Percentiles rank a stretch among this genome's conserved stretches.
Evolutionary conservation across 23 tunicate species (phyloP).

Genomic region (Aplidium turbinatum): DNA sequence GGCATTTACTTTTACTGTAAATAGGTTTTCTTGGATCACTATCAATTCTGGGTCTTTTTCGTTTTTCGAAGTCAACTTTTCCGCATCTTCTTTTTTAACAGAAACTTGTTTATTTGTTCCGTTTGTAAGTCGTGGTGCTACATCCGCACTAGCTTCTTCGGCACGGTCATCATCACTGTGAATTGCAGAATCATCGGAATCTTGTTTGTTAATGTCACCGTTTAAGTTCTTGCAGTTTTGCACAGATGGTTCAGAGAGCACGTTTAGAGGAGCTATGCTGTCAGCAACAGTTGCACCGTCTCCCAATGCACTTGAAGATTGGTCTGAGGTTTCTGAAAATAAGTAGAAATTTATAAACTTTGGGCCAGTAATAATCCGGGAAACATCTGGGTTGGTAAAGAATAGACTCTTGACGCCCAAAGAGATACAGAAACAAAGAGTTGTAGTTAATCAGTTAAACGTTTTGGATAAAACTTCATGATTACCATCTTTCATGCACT

Average conservation of each 20-base stretch:
- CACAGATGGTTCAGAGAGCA: slow-evolving; percentile 8
- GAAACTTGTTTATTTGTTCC: slow-evolving; percentile 2
- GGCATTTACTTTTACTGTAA: slow-evolving; percentile 62
- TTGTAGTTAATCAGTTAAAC: too few relatives aligned
- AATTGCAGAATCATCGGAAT: slow-evolving; percentile 87
- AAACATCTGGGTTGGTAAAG: too few relatives aligned
- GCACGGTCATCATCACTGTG: slow-evolving; percentile 85
- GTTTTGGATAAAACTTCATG: too few relatives aligned
- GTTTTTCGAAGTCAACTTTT: not conserved
- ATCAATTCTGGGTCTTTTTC: slow-evolving; percentile 67
- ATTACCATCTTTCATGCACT: too few relatives aligned
- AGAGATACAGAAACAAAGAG: too few relatives aligned
- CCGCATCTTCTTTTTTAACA: not conserved
- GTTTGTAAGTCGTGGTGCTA: not conserved
- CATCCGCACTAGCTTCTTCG: slow-evolving; percentile 7
- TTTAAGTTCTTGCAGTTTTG: slow-evolving; percentile 3
- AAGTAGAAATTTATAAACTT: too few relatives aligned
- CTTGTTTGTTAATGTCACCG: slow-evolving; percentile 49
- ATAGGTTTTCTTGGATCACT: slow-evolving; percentile 73
- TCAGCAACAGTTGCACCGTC: not conserved
- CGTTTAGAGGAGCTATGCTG: not conserved
- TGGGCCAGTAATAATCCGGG: too few relatives aligned
- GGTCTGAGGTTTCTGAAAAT: too few relatives aligned
- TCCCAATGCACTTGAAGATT: not conserved
- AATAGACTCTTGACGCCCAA: too few relatives aligned